Evolutionary conservation across 2,888 invertebrate species (phyloP).

Genomic region (Eumerus sabulonum): DNA sequence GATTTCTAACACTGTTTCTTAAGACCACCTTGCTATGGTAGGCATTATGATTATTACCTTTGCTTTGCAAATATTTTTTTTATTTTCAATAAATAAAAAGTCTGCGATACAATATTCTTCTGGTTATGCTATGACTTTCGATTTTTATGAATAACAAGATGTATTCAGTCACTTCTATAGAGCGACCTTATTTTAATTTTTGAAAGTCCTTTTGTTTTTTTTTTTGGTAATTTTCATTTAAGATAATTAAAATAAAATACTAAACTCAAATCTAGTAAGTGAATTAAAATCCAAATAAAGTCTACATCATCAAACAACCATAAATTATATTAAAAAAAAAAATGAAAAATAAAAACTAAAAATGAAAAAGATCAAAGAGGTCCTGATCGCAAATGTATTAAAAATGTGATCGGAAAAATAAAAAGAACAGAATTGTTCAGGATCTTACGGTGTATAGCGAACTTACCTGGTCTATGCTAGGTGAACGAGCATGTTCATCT

Average conservation of each 20-base stretch:
- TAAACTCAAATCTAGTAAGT: constrained; percentile 35
- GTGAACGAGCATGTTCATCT: constrained; percentile 87
- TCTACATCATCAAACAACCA: constrained; percentile 35
- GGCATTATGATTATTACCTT: constrained; percentile 27
- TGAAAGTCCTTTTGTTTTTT: too few relatives aligned
- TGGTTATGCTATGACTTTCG: constrained; percentile 68
- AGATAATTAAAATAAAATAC: constrained; percentile 22
- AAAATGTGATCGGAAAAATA: constrained; percentile 7
- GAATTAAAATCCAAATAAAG: constrained; percentile 14
- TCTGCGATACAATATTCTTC: constrained; percentile 52
- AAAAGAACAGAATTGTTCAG: too few relatives aligned
- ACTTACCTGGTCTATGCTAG: constrained; percentile 93
- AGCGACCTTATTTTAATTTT: too few relatives aligned
- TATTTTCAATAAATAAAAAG: too few relatives aligned
- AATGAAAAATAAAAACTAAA: constrained; percentile 11
- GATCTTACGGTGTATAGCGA: constrained; percentile 45
- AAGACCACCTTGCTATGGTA: constrained; percentile 57
- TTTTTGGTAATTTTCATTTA: constrained; percentile 30
- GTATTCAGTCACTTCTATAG: constrained; percentile 19
- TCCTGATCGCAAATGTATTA: constrained; percentile 42
- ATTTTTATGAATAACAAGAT: constrained; percentile 24
- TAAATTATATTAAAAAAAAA: constrained; percentile 10
- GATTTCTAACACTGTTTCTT: constrained; percentile 29
- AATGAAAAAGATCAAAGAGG: constrained; percentile 5
- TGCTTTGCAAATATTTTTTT: constrained; percentile 2